Conservation (phyloP, 2,888 invertebrate genomes). For the Caenorhabditis imperialis region DNA sequence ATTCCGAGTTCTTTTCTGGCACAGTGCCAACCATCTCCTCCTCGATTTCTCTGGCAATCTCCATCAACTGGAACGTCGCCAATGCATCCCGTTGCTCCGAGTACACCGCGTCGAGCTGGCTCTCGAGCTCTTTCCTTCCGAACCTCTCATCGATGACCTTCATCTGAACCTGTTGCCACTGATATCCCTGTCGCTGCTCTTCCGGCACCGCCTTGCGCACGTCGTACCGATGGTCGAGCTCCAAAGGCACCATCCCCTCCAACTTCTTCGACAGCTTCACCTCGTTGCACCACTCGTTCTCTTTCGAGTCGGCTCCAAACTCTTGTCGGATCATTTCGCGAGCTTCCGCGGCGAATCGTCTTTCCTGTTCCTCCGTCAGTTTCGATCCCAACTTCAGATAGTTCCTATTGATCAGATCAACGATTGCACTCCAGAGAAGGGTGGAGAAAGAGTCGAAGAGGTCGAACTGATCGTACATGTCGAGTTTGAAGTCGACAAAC, state of each 20-base stretch:
- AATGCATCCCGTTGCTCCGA: no score
- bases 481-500: conserved; percentile 6
- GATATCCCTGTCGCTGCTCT: conserved; percentile 16
- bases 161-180: conserved; percentile 34
- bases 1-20: no score
- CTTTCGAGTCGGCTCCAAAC: conserved; percentile 11
- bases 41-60: no score
- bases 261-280: conserved; percentile 21
- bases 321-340: conserved; percentile 14
- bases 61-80: no score
- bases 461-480: conserved; percentile 26
- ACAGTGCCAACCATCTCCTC: no score
- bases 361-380: conserved; percentile 9
- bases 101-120: no score
- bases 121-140: conserved; percentile 3
- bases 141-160: conserved; percentile 12
- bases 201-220: conserved; percentile 7
- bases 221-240: conserved; percentile 33
- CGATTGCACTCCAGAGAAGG: conserved; percentile 26
- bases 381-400: conserved; percentile 16
- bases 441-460: conserved; percentile 26
- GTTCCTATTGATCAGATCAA: conserved; percentile 28
- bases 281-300: conserved; percentile 16
- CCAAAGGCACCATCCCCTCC: conserved; percentile 15
- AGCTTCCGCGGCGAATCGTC: conserved; percentile 12